Evolutionary conservation across 2,888 invertebrate species (phyloP), one percentile per base, ranked within the genome.

Genomic region (Corythucha ciliata): DNA sequence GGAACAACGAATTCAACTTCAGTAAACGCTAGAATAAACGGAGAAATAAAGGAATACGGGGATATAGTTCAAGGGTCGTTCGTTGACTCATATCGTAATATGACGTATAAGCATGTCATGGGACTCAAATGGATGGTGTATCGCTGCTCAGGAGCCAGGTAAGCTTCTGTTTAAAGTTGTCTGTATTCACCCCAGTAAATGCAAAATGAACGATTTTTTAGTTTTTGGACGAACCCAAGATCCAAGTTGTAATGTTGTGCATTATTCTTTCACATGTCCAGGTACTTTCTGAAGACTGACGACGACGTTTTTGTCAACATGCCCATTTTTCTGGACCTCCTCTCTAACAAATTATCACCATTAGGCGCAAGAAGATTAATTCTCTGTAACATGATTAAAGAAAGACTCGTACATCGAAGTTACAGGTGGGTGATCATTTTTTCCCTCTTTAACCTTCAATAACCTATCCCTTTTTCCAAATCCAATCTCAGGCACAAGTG

Each of bases 91-190:
- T 89, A 89, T 63, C 73, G 79, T 44, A 89, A 89, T 66, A 75
- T 89, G 69, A 88, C 88, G 0, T 82, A 87, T 62, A 89, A 89
- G 64, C 86, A 88, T 66, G 79, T 83, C 5, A 85, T 85, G 77
- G 82, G 80, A 0, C 70, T 88, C 37, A 85, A 86, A 64, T 88
- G 87, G 81, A 77, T 80, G 18, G 69, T 75, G 1, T 79, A 78
- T 61, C 76, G 80, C 62, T 88, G 88, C 65, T 72, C 76, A 0
- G 69, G 72, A 29, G 83, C 81, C 10, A 34, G 46, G n/a, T n/a
- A n/a, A n/a, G n/a, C n/a, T n/a, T n/a, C n/a, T n/a, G n/a, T n/a
- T n/a, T n/a, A n/a, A n/a, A n/a, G n/a, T n/a, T n/a, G n/a, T n/a
- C n/a, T n/a, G n/a, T n/a, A n/a, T n/a, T n/a, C n/a, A n/a, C n/a